Evolutionary conservation across 2,113 vertebrate genomes (phyloP).

Genomic region (Peromyscus californicus): DNA sequence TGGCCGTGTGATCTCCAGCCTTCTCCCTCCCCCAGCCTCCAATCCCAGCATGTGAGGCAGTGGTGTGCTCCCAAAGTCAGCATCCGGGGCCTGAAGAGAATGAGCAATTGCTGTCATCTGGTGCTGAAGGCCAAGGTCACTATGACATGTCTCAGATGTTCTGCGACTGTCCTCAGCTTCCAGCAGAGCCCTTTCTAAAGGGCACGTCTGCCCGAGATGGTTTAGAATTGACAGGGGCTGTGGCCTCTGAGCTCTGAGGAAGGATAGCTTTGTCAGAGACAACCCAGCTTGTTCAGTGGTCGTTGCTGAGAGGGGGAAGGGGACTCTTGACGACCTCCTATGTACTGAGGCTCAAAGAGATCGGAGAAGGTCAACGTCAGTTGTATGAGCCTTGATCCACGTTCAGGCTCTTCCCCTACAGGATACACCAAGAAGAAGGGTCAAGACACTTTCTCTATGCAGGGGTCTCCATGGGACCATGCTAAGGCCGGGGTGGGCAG

Average conservation of each 20-base stretch:
- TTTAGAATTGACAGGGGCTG: constrained; percentile 6
- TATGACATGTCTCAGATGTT: constrained; percentile 39
- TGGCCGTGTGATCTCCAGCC: background rate
- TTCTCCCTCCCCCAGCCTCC: rapidly evolving
- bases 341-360: background rate
- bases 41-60: background rate
- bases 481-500: background rate
- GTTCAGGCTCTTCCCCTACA: background rate
- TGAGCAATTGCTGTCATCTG: background rate
- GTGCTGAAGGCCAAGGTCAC: constrained; percentile 65
- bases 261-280: background rate
- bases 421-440: background rate
- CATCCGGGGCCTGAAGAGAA: constrained; percentile 25
- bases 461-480: background rate
- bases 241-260: background rate
- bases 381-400: background rate
- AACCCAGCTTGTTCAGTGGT: background rate
- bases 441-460: background rate
- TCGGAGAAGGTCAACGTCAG: background rate
- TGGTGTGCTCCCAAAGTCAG: background rate
- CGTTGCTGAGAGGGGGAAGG: background rate
- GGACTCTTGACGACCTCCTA: rapidly evolving
- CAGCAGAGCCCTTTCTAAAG: constrained; percentile 70
- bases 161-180: background rate
- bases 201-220: constrained; percentile 42